These are phyloP conservation scores for Athrips mouffetella DNA, from an alignment of 2,888 invertebrate species.

Conservation along the genomic window DNA sequence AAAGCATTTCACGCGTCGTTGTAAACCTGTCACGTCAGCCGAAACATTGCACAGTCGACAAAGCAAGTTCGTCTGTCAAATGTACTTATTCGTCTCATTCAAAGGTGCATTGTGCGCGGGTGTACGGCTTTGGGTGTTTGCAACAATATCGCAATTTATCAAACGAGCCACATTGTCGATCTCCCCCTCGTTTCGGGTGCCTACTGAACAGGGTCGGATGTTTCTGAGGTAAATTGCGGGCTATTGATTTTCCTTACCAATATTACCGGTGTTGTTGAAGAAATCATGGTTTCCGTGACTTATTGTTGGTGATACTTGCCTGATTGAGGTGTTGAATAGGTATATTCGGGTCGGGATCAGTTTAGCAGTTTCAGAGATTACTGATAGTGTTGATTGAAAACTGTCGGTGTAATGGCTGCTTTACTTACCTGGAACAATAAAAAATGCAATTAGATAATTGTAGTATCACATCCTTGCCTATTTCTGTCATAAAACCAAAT, in stretches of 20 bases:
- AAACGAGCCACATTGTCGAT: conserved; percentile 71
- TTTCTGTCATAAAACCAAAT: too few relatives aligned
- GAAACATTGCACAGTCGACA: not conserved
- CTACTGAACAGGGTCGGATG: conserved; percentile 5
- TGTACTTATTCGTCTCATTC: conserved; percentile 4
- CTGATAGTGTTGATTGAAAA: too few relatives aligned
- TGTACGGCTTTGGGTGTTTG: conserved; percentile 48
- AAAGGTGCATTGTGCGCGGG: conserved; percentile 27
- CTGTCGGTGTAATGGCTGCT: too few relatives aligned
- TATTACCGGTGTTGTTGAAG: too few relatives aligned
- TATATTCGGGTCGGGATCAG: too few relatives aligned
- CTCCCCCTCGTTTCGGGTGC: conserved; percentile 38
- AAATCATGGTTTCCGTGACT: too few relatives aligned
- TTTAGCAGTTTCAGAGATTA: too few relatives aligned
- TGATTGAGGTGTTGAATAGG: too few relatives aligned
- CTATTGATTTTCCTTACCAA: not conserved
- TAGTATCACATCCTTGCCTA: not conserved
- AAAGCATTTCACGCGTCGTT: too few relatives aligned
- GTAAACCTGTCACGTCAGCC: not conserved
- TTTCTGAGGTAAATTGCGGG: conserved; percentile 1
- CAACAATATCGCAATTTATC: conserved; percentile 75
- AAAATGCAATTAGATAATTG: not conserved
- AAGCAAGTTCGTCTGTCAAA: conserved; percentile 2
- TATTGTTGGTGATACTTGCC: too few relatives aligned
- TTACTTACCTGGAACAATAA: conserved; percentile 5